phyloP scores from a whole-genome alignment of 2,888 invertebrate species.

The Platycheirus rosarum region DNA sequence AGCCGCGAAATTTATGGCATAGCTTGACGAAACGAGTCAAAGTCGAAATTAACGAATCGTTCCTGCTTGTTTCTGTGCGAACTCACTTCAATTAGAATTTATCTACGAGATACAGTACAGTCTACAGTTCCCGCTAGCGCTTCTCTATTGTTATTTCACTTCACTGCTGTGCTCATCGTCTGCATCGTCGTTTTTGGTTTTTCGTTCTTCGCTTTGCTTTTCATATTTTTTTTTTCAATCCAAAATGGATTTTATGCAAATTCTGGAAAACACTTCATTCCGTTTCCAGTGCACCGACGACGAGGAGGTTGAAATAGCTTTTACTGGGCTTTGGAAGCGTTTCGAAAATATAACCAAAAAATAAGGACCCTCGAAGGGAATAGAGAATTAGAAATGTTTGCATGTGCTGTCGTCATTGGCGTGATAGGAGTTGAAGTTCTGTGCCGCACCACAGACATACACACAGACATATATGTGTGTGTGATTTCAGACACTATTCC shows the following conservation, averaged over 20 bases:
- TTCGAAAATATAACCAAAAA: constrained; percentile 4
- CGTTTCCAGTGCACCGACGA: constrained; percentile 45
- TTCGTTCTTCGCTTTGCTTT: too few relatives aligned
- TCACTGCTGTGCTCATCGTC: constrained; percentile 2
- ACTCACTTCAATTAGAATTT: constrained; percentile 61
- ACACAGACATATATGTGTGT: constrained; percentile 2
- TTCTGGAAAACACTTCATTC: constrained; percentile 60
- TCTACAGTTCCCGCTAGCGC: background rate
- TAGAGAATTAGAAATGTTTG: constrained; percentile 63
- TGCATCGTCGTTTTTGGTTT: constrained; percentile 33
- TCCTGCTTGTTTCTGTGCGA: constrained; percentile 26
- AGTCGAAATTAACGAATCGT: constrained; percentile 53
- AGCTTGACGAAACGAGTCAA: constrained; percentile 44
- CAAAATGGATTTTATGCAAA: constrained; percentile 61
- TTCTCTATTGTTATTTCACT: constrained; percentile 48
- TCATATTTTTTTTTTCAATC: constrained; percentile 36
- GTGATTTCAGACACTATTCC: constrained; percentile 24
- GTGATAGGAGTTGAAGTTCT: constrained; percentile 20
- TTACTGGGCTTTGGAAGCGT: constrained; percentile 27
- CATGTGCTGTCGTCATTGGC: constrained; percentile 32
- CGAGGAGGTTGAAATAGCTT: constrained; percentile 50
- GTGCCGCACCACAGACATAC: background rate
- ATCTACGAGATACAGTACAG: constrained; percentile 42
- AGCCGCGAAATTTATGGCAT: constrained; percentile 32
- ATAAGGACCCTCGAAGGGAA: constrained; percentile 45